phyloP scores from a whole-genome alignment of 2,797 vertebrate species.

The Chaetodon trifasciatus region DNA sequence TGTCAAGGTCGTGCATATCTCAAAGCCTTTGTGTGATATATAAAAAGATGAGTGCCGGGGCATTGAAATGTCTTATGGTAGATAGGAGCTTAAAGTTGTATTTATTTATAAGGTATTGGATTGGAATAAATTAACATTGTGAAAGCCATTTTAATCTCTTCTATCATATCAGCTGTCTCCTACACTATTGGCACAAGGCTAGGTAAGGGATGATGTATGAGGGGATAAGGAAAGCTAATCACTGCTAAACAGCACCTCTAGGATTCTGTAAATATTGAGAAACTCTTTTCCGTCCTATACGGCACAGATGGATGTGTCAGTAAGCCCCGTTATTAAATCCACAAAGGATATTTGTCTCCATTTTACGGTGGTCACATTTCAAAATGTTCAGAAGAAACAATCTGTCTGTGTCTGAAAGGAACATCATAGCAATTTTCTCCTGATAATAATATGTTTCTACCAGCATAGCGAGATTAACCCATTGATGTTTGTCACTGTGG shows the following conservation, averaged over 20 bases:
- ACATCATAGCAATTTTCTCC: conserved; percentile 43
- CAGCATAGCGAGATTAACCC: conserved; percentile 29
- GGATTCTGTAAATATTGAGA: conserved; percentile 67
- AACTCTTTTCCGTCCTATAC: conserved; percentile 49
- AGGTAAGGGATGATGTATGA: conserved; percentile 57
- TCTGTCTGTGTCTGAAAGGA: conserved; percentile 38
- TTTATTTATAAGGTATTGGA: conserved; percentile 70
- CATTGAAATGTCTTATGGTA: conserved; percentile 59
- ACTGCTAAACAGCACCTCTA: conserved; percentile 63
- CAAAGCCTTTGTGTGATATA: conserved; percentile 39
- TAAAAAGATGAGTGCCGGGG: conserved; percentile 60
- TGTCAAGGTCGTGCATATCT: conserved; percentile 66
- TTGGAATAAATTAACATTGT: conserved; percentile 70
- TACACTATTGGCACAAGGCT: conserved; percentile 45
- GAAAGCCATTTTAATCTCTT: conserved; percentile 75
- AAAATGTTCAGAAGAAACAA: conserved; percentile 62
- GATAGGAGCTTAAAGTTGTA: conserved; percentile 59
- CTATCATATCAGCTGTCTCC: conserved; percentile 68
- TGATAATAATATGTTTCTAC: conserved; percentile 40
- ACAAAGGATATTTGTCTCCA: conserved; percentile 56
- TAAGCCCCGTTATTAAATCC: conserved; percentile 50
- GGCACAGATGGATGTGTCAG: conserved; percentile 49
- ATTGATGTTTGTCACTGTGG: conserved; percentile 8
- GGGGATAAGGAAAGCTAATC: conserved; percentile 62
- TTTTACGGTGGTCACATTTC: conserved; percentile 59